These are phyloP conservation scores for Bombyx mori DNA, from an alignment of 1,140 invertebrate genomes.

Conservation along the genomic window DNA sequence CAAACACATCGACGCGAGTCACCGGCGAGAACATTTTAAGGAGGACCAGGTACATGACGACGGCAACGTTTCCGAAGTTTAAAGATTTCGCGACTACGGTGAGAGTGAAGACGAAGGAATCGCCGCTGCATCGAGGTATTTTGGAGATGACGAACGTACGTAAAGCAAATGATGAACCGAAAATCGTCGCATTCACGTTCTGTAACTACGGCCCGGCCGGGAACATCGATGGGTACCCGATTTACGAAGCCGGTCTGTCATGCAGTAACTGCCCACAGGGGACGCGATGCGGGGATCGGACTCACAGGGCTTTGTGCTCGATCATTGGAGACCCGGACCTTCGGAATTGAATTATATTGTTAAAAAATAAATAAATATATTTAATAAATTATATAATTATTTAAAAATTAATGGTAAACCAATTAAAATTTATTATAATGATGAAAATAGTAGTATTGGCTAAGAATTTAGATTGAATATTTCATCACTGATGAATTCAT, in stretches of 20 bases:
- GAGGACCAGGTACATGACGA: constrained; percentile 39
- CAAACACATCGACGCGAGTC: constrained; percentile 21
- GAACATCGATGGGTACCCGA: constrained; percentile 57
- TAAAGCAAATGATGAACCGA: constrained; percentile 25
- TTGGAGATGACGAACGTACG: constrained; percentile 17
- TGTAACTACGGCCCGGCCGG: constrained; percentile 62
- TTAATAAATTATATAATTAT: no score
- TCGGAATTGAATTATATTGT: background rate
- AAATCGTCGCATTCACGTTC: constrained; percentile 52
- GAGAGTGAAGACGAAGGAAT: constrained; percentile 18
- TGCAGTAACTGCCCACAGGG: constrained; percentile 54
- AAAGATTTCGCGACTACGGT: constrained; percentile 31
- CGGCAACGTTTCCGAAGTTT: constrained; percentile 14
- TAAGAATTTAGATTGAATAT: no score
- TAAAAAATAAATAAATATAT: no score
- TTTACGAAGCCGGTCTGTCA: constrained; percentile 46
- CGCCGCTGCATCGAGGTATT: constrained; percentile 40
- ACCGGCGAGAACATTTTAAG: background rate
- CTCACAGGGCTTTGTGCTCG: constrained; percentile 48
- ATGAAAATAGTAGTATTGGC: no score
- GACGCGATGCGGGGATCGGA: constrained; percentile 42
- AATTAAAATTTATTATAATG: no score
- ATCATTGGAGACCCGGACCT: constrained; percentile 45
- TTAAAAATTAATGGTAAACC: no score
- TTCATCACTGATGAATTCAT: no score